Percentiles rank a stretch among this genome's conserved stretches.
phyloP scores from a whole-genome alignment of 2,888 invertebrate genomes.

The Thera britannica region DNA sequence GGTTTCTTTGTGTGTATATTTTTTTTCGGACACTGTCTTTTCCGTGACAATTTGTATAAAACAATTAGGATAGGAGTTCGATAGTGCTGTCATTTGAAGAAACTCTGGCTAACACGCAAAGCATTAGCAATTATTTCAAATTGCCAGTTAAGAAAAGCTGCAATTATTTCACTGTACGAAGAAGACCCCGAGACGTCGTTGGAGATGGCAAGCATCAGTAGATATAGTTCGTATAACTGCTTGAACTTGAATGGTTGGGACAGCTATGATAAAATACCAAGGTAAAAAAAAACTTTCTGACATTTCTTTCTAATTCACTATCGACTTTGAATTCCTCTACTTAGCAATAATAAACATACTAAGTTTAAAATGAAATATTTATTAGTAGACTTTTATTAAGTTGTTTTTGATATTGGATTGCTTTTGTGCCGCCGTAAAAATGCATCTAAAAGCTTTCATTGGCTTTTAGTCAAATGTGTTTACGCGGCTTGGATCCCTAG shows the following conservation, averaged over 20 bases:
- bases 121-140: not conserved
- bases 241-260: slow-evolving; percentile 95
- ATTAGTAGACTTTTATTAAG: not conserved
- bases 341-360: too few species aligned
- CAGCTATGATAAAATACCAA: slow-evolving; percentile 95
- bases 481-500: not conserved
- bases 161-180: slow-evolving; percentile 10
- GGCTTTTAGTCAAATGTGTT: slow-evolving; percentile 11
- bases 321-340: too few species aligned
- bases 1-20: too few species aligned
- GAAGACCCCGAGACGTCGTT: slow-evolving; percentile 14
- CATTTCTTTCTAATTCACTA: too few species aligned
- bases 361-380: too few species aligned
- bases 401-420: slow-evolving; percentile 4
- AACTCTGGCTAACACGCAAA: not conserved
- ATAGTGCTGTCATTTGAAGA: not conserved
- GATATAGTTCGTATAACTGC: slow-evolving; percentile 95
- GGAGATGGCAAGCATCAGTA: slow-evolving; percentile 88
- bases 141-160: slow-evolving; percentile 1
- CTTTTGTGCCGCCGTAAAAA: not conserved
- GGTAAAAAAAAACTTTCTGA: slow-evolving; percentile 80
- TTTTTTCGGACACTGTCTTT: too few species aligned
- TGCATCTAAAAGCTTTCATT: slow-evolving; percentile 5
- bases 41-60: too few species aligned
- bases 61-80: not conserved